Evolutionary conservation across 2,113 vertebrate species (phyloP).

Genomic region (Heteronetta atricapilla): DNA sequence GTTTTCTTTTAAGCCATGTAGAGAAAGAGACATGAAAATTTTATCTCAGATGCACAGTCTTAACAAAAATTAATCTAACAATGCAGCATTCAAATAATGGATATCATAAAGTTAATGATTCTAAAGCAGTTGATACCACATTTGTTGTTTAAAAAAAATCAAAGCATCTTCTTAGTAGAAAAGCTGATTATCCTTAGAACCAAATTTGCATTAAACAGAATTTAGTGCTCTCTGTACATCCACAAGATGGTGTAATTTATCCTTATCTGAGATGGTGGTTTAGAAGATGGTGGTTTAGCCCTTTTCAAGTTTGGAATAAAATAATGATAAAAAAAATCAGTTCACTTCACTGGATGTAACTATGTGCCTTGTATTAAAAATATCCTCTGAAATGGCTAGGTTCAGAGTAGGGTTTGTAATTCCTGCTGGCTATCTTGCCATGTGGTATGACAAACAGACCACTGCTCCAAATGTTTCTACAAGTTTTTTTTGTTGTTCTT

Average conservation of each 20-base stretch:
- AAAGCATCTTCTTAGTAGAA: not conserved
- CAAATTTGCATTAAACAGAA: not conserved
- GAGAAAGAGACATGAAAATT: slow-evolving; percentile 1
- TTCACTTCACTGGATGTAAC: not conserved
- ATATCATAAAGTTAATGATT: not conserved
- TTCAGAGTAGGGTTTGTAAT: not conserved
- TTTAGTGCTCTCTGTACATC: slow-evolving; percentile 45
- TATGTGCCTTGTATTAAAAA: not conserved
- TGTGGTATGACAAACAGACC: not conserved
- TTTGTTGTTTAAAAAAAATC: not conserved
- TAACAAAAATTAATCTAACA: not conserved
- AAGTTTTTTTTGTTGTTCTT: not conserved
- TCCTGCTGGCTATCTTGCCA: not conserved
- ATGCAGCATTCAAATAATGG: not conserved
- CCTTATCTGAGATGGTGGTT: slow-evolving; percentile 57
- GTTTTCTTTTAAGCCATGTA: not conserved
- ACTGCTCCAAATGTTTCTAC: not conserved
- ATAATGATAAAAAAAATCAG: not conserved
- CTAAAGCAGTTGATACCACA: not conserved
- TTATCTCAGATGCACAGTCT: not conserved
- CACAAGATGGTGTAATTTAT: slow-evolving; percentile 75
- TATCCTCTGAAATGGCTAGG: not conserved
- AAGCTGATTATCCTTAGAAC: not conserved
- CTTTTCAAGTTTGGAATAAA: slow-evolving; percentile 6
- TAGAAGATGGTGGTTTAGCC: not conserved